Evolutionary conservation across 2,888 invertebrate species (phyloP).

Genomic region (Sinelater perroti): DNA sequence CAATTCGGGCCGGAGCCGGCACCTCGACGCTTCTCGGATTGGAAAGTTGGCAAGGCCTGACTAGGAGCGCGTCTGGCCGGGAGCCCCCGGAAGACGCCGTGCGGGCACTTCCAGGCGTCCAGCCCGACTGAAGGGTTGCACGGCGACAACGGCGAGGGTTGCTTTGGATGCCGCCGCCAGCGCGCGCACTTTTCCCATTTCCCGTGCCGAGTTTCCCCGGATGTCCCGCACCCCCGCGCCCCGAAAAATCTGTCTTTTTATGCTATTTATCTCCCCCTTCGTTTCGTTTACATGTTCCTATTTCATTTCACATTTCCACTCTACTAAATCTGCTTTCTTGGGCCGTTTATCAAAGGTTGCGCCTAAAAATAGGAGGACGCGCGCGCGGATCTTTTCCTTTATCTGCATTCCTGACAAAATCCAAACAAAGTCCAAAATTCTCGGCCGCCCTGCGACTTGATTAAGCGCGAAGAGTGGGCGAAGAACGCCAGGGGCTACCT

Average conservation of each 20-base stretch:
- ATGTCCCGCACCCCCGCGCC: slow-evolving; percentile 46
- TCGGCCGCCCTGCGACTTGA: too few relatives aligned
- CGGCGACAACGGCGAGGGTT: too few relatives aligned
- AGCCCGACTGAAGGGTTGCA: slow-evolving; percentile 51
- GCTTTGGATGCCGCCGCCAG: slow-evolving; percentile 45
- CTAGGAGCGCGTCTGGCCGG: too few relatives aligned
- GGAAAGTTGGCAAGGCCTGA: too few relatives aligned
- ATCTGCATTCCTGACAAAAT: too few relatives aligned
- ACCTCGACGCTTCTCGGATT: too few relatives aligned
- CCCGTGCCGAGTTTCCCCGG: slow-evolving; percentile 49
- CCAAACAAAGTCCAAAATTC: too few relatives aligned
- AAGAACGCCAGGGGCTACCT: too few relatives aligned
- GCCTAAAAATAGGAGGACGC: slow-evolving; percentile 29
- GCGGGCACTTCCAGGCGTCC: slow-evolving; percentile 44
- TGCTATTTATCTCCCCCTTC: slow-evolving; percentile 54
- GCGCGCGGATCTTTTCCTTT: too few relatives aligned
- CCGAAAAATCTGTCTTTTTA: slow-evolving; percentile 55
- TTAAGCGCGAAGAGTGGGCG: too few relatives aligned
- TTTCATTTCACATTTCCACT: slow-evolving; percentile 56
- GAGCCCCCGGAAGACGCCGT: slow-evolving; percentile 28
- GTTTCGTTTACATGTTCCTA: slow-evolving; percentile 56
- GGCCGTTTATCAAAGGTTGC: slow-evolving; percentile 52
- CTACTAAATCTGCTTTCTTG: slow-evolving; percentile 54
- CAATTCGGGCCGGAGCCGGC: too few relatives aligned
- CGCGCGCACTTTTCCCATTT: slow-evolving; percentile 51